Base-by-base conservation (phyloP, 2,888 invertebrate species). In the Acrobasis consociella region DNA sequence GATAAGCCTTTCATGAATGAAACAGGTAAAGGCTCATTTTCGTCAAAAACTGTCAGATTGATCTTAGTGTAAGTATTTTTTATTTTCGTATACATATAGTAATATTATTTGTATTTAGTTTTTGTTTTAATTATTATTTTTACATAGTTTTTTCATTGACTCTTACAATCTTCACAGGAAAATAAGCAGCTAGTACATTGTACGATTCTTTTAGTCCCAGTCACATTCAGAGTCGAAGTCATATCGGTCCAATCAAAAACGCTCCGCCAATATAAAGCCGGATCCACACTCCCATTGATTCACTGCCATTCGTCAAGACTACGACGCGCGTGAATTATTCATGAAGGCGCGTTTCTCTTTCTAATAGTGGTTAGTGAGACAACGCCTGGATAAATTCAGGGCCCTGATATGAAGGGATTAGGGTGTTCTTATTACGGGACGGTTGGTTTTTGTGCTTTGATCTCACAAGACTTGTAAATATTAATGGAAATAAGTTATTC, bases 361-460 rank as follows among this genome's bases (percentile, higher is more conserved):
- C 74, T 80, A 81, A 83, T 83, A 81, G 82, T 77, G 78, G 81
- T 77, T 77, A 77, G 78, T 71, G 74, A 76, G 77, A 80, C 80
- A 80, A 77, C 75, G 72, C 71, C 58, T 66, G 65, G 73, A 67
- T 72, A 69, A 68, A 72, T 72, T 67, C 61, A 63, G 63, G 66
- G 64, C 67, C 67, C 68, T 75, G 70, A 77, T 77, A 72, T 72
- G 65, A 64, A 60, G 65, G 74, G 70, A 77, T 78, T 76, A 75
- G 62, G 67, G 70, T 42, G 62, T 63, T 62, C 62, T 65, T 70
- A 72, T 66, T 66, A 69, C 62, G 46, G 31, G 37, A 60, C 63
- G 66, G 68, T 69, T 72, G 70, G 69, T 70, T 68, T 72, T 69
- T 71, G 66, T 56, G 75, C 67, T 70, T 67, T 73, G 49, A 49